phyloP scores from a whole-genome alignment of 2,113 vertebrate species.

The Ceratotherium simum region DNA sequence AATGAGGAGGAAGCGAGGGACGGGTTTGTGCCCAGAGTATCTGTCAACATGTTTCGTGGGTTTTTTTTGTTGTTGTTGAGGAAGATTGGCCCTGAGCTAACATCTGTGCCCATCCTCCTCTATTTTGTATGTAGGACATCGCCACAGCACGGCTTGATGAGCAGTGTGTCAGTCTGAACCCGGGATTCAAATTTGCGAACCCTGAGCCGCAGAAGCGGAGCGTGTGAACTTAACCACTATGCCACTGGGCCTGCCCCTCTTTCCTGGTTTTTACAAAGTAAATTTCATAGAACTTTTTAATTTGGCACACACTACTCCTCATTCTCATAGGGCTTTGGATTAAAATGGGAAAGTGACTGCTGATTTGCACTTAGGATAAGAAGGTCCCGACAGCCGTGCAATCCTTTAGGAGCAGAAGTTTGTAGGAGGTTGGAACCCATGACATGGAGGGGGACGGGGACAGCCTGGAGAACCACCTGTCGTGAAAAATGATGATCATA shows the following conservation, averaged over 20 bases:
- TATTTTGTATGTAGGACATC: no score
- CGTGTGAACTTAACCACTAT: no score
- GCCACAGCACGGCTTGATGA: no score
- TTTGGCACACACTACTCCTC: fast-evolving
- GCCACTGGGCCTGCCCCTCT: neutral
- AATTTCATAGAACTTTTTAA: neutral
- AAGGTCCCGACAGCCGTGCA: fast-evolving
- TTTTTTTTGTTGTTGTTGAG: no score
- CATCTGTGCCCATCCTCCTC: no score
- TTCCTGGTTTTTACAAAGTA: neutral
- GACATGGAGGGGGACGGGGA: fast-evolving
- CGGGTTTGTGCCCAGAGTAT: fast-evolving
- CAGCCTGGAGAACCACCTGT: neutral
- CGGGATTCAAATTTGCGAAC: no score
- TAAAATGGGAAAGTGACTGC: neutral
- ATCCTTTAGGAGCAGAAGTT: neutral
- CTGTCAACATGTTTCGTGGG: neutral
- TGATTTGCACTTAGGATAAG: neutral
- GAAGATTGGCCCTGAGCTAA: no score
- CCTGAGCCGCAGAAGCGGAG: no score
- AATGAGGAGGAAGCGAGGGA: neutral
- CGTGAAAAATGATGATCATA: fast-evolving
- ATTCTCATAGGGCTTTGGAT: fast-evolving
- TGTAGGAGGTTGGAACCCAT: fast-evolving
- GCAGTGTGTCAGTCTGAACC: no score